Percentiles rank a stretch among this genome's conserved stretches.
These are phyloP conservation scores for Spea hammondii DNA, from an alignment of 2,797 vertebrate genomes.

Conservation along the genomic window DNA sequence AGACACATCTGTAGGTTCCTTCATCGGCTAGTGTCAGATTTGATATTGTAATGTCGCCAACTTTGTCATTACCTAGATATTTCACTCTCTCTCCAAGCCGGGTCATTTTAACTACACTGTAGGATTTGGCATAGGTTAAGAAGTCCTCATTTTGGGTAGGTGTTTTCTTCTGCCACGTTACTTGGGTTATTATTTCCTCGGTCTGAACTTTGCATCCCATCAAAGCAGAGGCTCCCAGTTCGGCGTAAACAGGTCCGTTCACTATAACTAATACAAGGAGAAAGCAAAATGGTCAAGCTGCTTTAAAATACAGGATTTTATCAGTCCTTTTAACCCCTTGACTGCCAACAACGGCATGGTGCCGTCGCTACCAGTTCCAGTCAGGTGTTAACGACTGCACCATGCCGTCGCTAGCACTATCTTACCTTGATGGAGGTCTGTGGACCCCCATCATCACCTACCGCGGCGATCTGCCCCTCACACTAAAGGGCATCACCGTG, in stretches of 20 bases:
- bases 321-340: no score
- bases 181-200: not conserved
- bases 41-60: not conserved
- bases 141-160: not conserved
- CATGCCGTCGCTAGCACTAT: no score
- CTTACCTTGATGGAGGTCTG: no score
- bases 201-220: not conserved
- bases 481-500: no score
- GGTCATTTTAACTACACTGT: not conserved
- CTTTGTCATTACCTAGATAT: not conserved
- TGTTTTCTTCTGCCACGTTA: constrained; percentile 4
- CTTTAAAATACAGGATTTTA: no score
- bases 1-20: constrained; percentile 13
- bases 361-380: no score
- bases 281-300: not conserved
- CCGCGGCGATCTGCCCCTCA: no score
- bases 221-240: not conserved
- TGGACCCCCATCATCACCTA: no score
- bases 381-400: no score
- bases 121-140: not conserved
- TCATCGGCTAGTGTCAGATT: constrained; percentile 7
- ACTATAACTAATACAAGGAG: not conserved
- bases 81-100: not conserved
- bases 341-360: no score
- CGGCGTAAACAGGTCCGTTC: not conserved